These are phyloP conservation scores for Cepaea hortensis DNA, from an alignment of 2,888 invertebrate genomes.

Conservation along the genomic window DNA sequence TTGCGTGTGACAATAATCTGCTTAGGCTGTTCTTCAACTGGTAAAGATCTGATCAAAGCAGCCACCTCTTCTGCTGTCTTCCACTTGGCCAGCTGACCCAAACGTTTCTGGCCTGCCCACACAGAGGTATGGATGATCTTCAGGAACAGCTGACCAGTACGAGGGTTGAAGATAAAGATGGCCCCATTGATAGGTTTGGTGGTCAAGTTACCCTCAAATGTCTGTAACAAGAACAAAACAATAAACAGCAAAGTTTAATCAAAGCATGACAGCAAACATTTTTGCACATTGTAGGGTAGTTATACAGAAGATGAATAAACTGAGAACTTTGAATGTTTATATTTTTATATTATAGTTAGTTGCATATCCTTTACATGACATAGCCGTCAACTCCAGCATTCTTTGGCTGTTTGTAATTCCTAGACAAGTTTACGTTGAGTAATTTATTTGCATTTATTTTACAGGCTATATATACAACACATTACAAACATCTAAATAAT, in stretches of 20 bases:
- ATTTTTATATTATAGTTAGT: too few species aligned
- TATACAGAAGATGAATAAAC: too few species aligned
- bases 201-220: constrained; percentile 98
- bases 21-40: constrained; percentile 99
- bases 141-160: constrained; percentile 98
- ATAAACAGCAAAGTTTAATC: too few species aligned
- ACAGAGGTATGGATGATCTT: constrained; percentile 99
- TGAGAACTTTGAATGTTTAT: too few species aligned
- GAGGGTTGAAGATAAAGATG: constrained; percentile 99
- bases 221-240: constrained; percentile 77
- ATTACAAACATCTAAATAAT: neutral
- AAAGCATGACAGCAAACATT: too few species aligned
- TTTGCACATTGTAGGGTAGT: too few species aligned
- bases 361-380: too few species aligned
- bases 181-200: constrained; percentile 99
- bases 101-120: constrained; percentile 99
- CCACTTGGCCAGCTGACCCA: constrained; percentile 99
- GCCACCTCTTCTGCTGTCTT: constrained; percentile 99
- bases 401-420: too few species aligned
- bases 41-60: constrained; percentile 96
- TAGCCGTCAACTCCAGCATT: too few species aligned
- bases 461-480: neutral
- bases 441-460: too few species aligned
- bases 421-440: too few species aligned
- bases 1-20: constrained; percentile 99